These are phyloP conservation scores for Tridacna gigas DNA, from an alignment of 2,888 invertebrate genomes.

Conservation along the genomic window DNA sequence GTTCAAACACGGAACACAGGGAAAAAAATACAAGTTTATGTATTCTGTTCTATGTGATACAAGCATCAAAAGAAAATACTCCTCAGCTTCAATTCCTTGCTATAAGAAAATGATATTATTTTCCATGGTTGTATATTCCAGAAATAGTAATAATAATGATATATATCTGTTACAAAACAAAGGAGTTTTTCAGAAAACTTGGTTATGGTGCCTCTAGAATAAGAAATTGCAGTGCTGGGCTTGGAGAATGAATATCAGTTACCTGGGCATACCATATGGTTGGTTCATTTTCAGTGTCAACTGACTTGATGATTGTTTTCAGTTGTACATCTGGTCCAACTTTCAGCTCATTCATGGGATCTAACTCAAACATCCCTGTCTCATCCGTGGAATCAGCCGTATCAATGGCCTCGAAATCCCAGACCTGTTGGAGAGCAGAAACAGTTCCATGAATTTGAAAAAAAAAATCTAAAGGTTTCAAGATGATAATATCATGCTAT, in stretches of 20 bases:
- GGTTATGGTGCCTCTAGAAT: no score
- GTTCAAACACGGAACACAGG: no score
- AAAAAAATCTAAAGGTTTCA: no score
- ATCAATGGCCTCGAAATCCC: constrained; percentile 97
- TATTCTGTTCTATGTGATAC: no score
- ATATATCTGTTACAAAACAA: neutral
- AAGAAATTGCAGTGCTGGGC: no score
- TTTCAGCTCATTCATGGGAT: constrained; percentile 93
- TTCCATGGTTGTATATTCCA: neutral
- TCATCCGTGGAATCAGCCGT: constrained; percentile 93
- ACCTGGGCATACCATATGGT: constrained; percentile 91
- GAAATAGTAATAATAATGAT: neutral
- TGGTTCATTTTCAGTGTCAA: constrained; percentile 82
- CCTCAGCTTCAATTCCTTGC: constrained; percentile 90
- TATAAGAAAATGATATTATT: constrained; percentile 90
- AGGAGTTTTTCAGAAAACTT: no score
- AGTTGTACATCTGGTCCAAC: constrained; percentile 87
- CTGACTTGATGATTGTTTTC: constrained; percentile 87
- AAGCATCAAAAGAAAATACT: no score
- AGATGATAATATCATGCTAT: no score
- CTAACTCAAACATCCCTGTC: constrained; percentile 91
- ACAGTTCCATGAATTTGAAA: no score
- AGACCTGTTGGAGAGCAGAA: constrained; percentile 86
- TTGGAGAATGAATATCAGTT: neutral
- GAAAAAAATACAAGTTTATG: no score